phyloP scores from a whole-genome alignment of 2,797 vertebrate species.

The Ispidina picta region DNA sequence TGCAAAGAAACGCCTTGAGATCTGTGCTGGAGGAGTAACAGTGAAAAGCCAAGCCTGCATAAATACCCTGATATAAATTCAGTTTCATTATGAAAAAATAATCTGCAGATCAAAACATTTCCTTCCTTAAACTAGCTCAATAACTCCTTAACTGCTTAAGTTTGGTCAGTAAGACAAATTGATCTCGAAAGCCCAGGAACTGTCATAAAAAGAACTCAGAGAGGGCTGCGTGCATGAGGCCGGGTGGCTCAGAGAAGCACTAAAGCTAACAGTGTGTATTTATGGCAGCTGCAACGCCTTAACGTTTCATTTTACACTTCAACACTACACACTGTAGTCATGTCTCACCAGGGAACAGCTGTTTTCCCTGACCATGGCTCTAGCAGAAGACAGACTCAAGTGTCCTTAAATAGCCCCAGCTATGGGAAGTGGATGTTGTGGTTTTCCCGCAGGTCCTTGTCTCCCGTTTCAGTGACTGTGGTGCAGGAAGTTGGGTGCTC shows the following conservation, averaged over 20 bases:
- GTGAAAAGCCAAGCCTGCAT: constrained; percentile 13
- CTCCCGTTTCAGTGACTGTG: not conserved
- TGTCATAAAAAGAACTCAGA: constrained; percentile 55
- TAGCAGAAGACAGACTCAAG: not conserved
- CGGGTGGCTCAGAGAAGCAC: constrained; percentile 53
- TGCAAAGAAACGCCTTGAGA: constrained; percentile 20
- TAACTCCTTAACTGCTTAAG: constrained; percentile 55
- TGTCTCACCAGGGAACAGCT: not conserved
- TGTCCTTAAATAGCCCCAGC: not conserved
- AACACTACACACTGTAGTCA: not conserved
- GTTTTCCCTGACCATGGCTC: constrained; percentile 17
- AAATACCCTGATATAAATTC: constrained; percentile 37
- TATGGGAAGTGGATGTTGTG: not conserved
- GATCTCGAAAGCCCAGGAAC: constrained; percentile 51
- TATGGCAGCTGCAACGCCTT: constrained; percentile 61
- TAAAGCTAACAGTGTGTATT: constrained; percentile 61
- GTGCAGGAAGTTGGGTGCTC: not conserved
- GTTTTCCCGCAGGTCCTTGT: not conserved
- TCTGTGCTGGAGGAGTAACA: not conserved
- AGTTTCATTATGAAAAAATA: constrained; percentile 53
- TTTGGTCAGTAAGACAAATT: constrained; percentile 66
- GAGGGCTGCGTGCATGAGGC: not conserved
- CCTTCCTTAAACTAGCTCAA: constrained; percentile 46
- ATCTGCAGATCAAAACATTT: constrained; percentile 56
- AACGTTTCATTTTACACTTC: constrained; percentile 65